A percentile compares a stretch with the other conserved stretches of the same genome.
phyloP scores from a whole-genome alignment of 1,140 invertebrate genomes.

The Pomacea maculata region DNA sequence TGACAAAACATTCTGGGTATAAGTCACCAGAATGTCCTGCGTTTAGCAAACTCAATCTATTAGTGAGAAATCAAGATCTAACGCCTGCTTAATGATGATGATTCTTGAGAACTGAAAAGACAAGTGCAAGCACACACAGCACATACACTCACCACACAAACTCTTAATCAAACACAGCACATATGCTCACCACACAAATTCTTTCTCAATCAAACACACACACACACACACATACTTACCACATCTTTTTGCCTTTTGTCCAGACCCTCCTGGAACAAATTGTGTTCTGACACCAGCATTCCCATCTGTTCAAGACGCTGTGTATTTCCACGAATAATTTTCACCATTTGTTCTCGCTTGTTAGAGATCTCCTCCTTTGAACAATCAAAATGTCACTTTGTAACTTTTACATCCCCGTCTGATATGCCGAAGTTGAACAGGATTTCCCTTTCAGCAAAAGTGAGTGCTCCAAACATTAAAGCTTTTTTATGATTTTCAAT shows the following conservation, averaged over 20 bases:
- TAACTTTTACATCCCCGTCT: no score
- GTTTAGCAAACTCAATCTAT: no score
- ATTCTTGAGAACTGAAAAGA: no score
- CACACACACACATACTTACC: constrained; percentile 42
- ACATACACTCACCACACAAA: constrained; percentile 3
- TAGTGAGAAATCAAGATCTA: no score
- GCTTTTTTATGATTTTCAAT: no score
- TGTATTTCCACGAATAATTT: constrained; percentile 61
- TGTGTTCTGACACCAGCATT: constrained; percentile 57
- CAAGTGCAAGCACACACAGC: not conserved
- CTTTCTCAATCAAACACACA: constrained; percentile 7
- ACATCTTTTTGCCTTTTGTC: constrained; percentile 62
- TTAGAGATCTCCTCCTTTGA: constrained; percentile 55
- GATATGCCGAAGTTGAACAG: no score
- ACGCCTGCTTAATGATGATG: no score
- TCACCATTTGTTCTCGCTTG: constrained; percentile 55
- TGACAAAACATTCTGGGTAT: no score
- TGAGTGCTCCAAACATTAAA: no score
- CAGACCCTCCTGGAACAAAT: constrained; percentile 51
- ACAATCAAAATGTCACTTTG: not conserved
- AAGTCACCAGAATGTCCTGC: no score
- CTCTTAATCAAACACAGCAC: not conserved
- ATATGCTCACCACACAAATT: constrained; percentile 1
- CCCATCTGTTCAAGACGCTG: constrained; percentile 58
- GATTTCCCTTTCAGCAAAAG: no score